Evolutionary conservation across 2,888 invertebrate genomes (phyloP).

Genomic region (Encarsia formosa): DNA sequence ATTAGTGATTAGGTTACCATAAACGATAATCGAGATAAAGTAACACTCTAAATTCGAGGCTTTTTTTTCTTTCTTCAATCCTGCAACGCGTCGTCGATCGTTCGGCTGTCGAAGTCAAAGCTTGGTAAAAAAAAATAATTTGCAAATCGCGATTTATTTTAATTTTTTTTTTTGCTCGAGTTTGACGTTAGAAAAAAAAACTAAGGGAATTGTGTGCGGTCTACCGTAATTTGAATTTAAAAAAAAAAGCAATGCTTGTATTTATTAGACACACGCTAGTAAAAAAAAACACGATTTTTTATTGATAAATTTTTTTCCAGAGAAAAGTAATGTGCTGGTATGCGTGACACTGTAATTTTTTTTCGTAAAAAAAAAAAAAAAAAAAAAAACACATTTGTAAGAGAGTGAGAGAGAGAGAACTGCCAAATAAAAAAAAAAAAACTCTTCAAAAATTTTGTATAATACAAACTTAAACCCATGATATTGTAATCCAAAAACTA

Average conservation of each 20-base stretch:
- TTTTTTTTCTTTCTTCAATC: no score
- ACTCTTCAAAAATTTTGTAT: not conserved
- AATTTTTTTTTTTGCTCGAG: no score
- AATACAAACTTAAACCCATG: not conserved
- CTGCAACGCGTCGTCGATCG: no score
- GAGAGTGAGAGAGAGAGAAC: constrained; percentile 23
- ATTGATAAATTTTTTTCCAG: not conserved
- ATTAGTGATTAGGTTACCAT: constrained; percentile 31
- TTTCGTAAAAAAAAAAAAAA: constrained; percentile 14
- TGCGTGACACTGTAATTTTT: constrained; percentile 12
- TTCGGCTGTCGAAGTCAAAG: no score
- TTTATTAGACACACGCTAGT: constrained; percentile 20
- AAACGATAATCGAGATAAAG: constrained; percentile 14
- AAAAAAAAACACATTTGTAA: constrained; percentile 14
- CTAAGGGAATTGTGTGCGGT: constrained; percentile 31
- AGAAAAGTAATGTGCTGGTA: constrained; percentile 22
- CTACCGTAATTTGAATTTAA: constrained; percentile 19
- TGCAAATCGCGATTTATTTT: no score
- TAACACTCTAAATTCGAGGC: not conserved
- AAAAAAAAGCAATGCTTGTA: constrained; percentile 10
- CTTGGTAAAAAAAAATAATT: no score
- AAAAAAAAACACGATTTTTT: constrained; percentile 12
- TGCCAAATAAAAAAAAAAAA: constrained; percentile 21
- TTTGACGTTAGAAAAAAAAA: constrained; percentile 8
- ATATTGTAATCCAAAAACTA: constrained; percentile 34